Conservation (phyloP, 1,140 invertebrate species). For the Oscheius sp. region DNA sequence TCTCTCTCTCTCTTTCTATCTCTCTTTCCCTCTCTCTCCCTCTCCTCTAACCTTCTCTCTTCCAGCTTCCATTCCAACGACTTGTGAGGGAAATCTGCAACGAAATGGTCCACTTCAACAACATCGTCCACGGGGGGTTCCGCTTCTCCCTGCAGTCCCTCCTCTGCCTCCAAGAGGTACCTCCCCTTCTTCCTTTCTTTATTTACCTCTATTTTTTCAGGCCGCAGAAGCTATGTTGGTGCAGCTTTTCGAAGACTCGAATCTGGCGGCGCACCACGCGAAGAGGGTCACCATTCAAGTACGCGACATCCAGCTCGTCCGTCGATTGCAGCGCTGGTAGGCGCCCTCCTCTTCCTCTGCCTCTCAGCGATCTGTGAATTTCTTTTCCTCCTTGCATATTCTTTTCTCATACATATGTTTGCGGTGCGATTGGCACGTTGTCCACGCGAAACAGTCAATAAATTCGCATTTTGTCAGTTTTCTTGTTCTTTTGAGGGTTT, state of each 20-base stretch:
- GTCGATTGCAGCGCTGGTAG: neutral
- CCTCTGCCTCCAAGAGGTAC: neutral
- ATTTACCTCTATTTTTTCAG: neutral
- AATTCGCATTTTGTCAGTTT: too few relatives aligned
- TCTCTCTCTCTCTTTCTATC: too few relatives aligned
- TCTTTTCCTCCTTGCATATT: too few relatives aligned
- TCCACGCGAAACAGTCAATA: too few relatives aligned
- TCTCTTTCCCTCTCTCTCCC: neutral
- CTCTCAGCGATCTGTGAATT: too few relatives aligned
- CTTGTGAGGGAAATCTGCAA: neutral
- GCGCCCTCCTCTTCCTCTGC: too few relatives aligned
- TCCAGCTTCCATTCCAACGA: neutral
- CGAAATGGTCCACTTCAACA: neutral
- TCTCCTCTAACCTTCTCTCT: neutral
- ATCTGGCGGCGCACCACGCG: slow-evolving; percentile 35
- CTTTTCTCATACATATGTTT: too few relatives aligned
- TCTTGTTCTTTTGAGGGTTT: too few relatives aligned
- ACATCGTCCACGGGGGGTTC: neutral
- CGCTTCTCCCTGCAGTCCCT: neutral
- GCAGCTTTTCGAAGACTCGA: slow-evolving; percentile 36
- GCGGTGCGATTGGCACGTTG: too few relatives aligned
- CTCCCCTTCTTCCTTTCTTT: neutral
- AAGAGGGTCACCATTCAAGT: slow-evolving; percentile 42
- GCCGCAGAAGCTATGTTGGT: slow-evolving; percentile 27
- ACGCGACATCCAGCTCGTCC: slow-evolving; percentile 30